Evolutionary conservation across 2,888 invertebrate species (phyloP).

Genomic region (Campaea margaritaria): DNA sequence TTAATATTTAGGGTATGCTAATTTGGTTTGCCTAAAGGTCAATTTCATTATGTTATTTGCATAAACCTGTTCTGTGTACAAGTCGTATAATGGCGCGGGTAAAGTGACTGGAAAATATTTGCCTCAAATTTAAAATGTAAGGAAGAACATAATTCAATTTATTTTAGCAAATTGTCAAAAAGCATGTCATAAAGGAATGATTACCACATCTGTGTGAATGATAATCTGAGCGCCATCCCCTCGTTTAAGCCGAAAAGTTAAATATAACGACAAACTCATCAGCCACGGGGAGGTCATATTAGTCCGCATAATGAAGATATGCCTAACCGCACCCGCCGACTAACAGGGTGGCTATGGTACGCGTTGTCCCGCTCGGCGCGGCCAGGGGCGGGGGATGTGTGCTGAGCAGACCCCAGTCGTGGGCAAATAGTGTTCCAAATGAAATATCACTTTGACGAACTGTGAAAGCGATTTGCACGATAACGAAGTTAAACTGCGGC

Average conservation of each 20-base stretch:
- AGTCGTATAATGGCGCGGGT: background rate
- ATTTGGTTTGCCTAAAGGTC: conserved; percentile 25
- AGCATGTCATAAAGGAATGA: background rate
- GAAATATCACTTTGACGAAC: background rate
- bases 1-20: conserved; percentile 11
- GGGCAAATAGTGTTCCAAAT: background rate
- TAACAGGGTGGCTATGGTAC: background rate
- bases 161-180: background rate
- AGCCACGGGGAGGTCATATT: background rate
- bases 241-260: conserved; percentile 4
- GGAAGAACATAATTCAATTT: too few species aligned
- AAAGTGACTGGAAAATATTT: background rate
- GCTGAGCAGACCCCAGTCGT: background rate
- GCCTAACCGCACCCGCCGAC: background rate
- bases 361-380: background rate
- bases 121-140: background rate
- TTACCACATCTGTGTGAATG: background rate
- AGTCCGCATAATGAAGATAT: conserved; percentile 5
- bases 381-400: background rate
- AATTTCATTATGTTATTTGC: conserved; percentile 21
- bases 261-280: conserved; percentile 1
- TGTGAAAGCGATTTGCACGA: background rate
- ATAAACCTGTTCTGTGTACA: conserved; percentile 3
- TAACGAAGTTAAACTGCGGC: too few species aligned
- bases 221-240: background rate